Base-by-base conservation (phyloP, 2,888 invertebrate genomes). In the Carterocephalus palaemon region DNA sequence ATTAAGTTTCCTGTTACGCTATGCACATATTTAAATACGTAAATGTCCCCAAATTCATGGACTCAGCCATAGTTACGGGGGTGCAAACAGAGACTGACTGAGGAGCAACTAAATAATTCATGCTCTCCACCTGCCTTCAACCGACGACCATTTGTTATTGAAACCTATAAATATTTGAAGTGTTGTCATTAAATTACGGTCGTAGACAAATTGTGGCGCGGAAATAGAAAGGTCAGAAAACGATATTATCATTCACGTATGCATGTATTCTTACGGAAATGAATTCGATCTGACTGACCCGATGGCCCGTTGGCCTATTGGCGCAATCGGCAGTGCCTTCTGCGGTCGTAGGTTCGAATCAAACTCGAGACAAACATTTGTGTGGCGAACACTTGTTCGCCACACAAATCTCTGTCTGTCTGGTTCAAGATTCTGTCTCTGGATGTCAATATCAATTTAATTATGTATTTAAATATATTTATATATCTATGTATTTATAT, bases 81-180 rank as follows among this genome's bases (percentile, higher is more conserved):
- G 50, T 22, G 48, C 46, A 40, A 48, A 47, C 36, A 45, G 8
- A 24, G 29, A 45, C 47, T 43, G 28, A 45, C 47, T 43, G 28
- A 43, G 34, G 22, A 46, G 46, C 28, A 45, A 38, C 49, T 61
- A 59, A 56, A 60, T 61, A 47, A 61, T 61, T 61, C 55, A 61
- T 60, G 46, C 49, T 9, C 49, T 46, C 60, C 58, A 59, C 59
- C 59, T 59, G 59, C 52, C 48, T 41, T 15, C 45, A 51, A 53
- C 51, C 48, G 54, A 51, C 53, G 23, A 48, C 48, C 51, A 48
- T 49, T 52, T 47, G 29, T 45, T 52, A 31, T 22, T 26, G 20
- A 32, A 38, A 47, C 42, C 42, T 42, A 47, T 43, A 48, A 46
- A 37, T 46, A 46, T 43, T 43, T 42, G 42, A 42, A 51, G 43